These are phyloP conservation scores for Mesaphorura yosii DNA, from an alignment of 1,140 invertebrate species.

Conservation along the genomic window DNA sequence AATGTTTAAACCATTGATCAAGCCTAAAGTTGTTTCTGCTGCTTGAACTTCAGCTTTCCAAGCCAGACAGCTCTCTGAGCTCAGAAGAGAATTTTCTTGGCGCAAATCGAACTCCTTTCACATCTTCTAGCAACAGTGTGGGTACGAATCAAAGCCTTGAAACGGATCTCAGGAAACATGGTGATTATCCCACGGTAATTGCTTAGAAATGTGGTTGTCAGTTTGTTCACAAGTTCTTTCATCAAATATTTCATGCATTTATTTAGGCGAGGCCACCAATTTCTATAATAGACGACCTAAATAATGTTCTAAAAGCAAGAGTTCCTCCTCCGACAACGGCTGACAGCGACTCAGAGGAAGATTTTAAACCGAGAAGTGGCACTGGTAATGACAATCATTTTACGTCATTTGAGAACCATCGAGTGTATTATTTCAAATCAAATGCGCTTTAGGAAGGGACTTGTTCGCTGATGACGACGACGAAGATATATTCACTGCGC, in stretches of 20 bases:
- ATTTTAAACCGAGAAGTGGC: conserved; percentile 11
- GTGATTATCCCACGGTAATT: background rate
- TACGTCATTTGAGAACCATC: background rate
- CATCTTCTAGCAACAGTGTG: conserved; percentile 1
- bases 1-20: background rate
- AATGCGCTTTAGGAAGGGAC: background rate
- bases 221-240: background rate
- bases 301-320: background rate
- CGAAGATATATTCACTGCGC: conserved; percentile 3
- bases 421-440: background rate
- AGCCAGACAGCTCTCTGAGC: background rate
- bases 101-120: background rate
- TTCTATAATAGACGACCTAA: conserved; percentile 5
- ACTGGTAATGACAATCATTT: conserved; percentile 9
- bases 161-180: background rate
- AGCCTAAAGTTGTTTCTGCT: background rate
- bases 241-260: background rate
- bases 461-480: conserved; percentile 12
- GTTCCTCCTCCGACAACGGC: conserved; percentile 5
- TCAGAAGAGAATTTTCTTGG: background rate
- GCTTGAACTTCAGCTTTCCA: background rate
- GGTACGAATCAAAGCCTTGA: background rate
- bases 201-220: background rate
- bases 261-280: background rate
- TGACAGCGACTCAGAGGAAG: conserved; percentile 22